These are phyloP conservation scores for Apis florea DNA, from an alignment of 1,140 invertebrate genomes.

Conservation along the genomic window DNA sequence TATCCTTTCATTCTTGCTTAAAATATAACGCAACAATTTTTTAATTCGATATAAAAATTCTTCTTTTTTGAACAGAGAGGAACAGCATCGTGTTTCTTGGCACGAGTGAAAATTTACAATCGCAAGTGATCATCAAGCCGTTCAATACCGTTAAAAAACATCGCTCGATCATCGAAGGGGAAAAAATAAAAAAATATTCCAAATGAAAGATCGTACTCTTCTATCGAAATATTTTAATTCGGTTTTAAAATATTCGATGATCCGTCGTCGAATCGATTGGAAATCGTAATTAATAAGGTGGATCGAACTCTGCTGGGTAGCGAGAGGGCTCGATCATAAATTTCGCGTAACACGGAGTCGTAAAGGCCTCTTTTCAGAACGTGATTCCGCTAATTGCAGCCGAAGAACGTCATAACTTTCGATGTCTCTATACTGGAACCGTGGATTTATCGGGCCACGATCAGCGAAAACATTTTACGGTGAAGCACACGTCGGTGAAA, in stretches of 20 bases:
- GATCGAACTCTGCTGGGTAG: neutral
- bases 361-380: neutral
- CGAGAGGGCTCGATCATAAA: neutral
- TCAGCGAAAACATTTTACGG: neutral
- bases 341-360: neutral
- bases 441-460: slow-evolving; percentile 8
- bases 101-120: too few species aligned
- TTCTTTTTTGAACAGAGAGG: too few species aligned
- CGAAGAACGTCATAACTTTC: neutral
- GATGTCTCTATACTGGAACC: neutral
- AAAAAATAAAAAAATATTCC: too few species aligned
- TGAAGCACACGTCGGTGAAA: neutral
- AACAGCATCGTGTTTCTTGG: too few species aligned
- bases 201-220: too few species aligned
- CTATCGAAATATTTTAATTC: neutral
- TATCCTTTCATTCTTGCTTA: too few species aligned
- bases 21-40: too few species aligned
- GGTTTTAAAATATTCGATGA: neutral
- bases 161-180: too few species aligned
- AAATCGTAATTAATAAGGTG: neutral
- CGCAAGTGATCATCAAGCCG: too few species aligned
- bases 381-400: neutral
- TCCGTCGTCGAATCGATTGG: neutral
- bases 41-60: too few species aligned
- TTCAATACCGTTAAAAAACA: too few species aligned